phyloP scores from a whole-genome alignment of 2,888 invertebrate genomes.

The Nysson spinosus region DNA sequence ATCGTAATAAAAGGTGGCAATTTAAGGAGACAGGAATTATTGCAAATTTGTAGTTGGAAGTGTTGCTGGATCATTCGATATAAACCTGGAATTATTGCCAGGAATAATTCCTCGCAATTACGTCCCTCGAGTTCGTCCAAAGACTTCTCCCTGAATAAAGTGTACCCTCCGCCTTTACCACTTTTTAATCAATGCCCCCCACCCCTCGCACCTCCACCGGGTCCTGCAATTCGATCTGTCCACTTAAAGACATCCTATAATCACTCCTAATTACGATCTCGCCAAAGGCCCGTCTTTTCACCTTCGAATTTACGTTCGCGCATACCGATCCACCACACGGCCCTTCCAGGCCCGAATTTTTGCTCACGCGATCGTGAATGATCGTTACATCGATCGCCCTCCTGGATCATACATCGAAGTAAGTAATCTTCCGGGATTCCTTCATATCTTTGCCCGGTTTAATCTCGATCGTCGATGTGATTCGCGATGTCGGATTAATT shows the following conservation, averaged over 20 bases:
- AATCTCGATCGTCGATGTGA: no score
- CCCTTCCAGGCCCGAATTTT: no score
- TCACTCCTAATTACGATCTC: conserved; percentile 35
- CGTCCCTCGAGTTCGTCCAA: conserved; percentile 15
- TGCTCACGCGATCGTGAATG: conserved; percentile 28
- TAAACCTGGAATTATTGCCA: no score
- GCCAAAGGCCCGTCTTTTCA: not conserved
- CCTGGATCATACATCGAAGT: no score
- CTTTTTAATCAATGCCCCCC: conserved; percentile 37
- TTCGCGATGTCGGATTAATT: no score
- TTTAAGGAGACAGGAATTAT: no score
- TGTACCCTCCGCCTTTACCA: conserved; percentile 23
- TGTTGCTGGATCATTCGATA: conserved; percentile 1
- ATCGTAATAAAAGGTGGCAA: no score
- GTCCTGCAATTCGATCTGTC: conserved; percentile 9
- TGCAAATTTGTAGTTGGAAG: no score
- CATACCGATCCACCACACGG: not conserved
- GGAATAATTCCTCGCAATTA: conserved; percentile 27
- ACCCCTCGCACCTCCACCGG: conserved; percentile 6
- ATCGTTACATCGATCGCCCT: conserved; percentile 10
- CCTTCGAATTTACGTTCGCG: not conserved
- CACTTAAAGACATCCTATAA: conserved; percentile 25
- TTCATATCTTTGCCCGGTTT: no score
- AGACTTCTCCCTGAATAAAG: conserved; percentile 27
- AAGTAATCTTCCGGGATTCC: no score